phyloP scores from a whole-genome alignment of 2,797 vertebrate species.

The Chaenodraco wilsoni region DNA sequence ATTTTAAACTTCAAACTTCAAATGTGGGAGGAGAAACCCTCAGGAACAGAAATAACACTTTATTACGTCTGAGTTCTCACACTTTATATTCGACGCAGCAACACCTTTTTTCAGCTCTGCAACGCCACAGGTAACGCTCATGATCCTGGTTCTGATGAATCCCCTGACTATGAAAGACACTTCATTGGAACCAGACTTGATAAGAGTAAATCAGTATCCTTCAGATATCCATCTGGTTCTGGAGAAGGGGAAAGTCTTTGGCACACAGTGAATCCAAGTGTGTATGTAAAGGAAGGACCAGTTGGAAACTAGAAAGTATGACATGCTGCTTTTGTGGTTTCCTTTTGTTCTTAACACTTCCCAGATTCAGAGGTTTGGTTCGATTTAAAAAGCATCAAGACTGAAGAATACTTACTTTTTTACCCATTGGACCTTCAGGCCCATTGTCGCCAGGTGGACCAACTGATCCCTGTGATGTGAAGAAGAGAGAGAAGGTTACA shows the following conservation, averaged over 20 bases:
- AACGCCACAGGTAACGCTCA: slow-evolving; percentile 6
- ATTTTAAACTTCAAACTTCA: slow-evolving; percentile 33
- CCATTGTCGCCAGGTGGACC: slow-evolving; percentile 87
- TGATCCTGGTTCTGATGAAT: slow-evolving; percentile 29
- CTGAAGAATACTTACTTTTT: slow-evolving; percentile 83
- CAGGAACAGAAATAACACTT: slow-evolving; percentile 1
- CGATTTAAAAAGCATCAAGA: slow-evolving; percentile 11
- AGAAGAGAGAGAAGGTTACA: neutral
- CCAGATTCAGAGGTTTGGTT: slow-evolving; percentile 15
- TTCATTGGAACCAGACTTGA: slow-evolving; percentile 49
- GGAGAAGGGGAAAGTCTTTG: slow-evolving; percentile 20
- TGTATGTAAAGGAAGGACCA: neutral
- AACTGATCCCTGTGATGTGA: slow-evolving; percentile 81
- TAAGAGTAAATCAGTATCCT: neutral
- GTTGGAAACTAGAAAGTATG: neutral
- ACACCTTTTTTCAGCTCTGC: slow-evolving; percentile 11
- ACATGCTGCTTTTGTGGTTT: slow-evolving; percentile 15
- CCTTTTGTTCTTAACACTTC: slow-evolving; percentile 1
- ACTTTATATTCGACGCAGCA: slow-evolving; percentile 2
- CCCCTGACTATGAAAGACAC: slow-evolving; percentile 9
- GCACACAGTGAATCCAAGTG: slow-evolving; percentile 7
- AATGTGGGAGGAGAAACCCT: slow-evolving; percentile 5
- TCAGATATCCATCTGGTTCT: slow-evolving; percentile 46
- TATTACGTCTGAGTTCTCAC: neutral
- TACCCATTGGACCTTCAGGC: slow-evolving; percentile 85